phyloP scores from a whole-genome alignment of 2,888 invertebrate species.

The Flabesymbios commensalis region DNA sequence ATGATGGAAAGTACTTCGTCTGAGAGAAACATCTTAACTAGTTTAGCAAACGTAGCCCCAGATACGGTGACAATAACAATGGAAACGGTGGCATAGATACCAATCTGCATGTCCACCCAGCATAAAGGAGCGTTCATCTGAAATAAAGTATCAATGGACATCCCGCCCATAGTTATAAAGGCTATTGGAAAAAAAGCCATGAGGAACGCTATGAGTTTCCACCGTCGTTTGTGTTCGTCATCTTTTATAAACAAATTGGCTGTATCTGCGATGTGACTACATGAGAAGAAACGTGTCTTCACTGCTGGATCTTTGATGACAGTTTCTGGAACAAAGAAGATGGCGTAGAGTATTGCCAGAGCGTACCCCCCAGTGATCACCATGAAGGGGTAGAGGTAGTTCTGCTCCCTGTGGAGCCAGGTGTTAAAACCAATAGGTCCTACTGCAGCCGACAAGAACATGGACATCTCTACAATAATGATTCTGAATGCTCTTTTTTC shows the following conservation, averaged over 20 bases:
- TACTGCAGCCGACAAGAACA: constrained; percentile 14
- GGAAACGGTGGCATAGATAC: constrained; percentile 1
- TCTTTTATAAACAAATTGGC: constrained; percentile 4
- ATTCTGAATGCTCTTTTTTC: constrained; percentile 18
- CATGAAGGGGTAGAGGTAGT: constrained; percentile 15
- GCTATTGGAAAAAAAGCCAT: constrained; percentile 14
- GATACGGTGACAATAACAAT: constrained; percentile 1
- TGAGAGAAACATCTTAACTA: constrained; percentile 5
- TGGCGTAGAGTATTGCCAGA: constrained; percentile 16
- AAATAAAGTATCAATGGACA: constrained; percentile 5
- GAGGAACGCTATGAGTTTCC: constrained; percentile 13
- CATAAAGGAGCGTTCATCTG: constrained; percentile 22
- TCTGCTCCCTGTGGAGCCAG: constrained; percentile 6
- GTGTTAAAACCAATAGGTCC: constrained; percentile 12
- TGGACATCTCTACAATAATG: constrained; percentile 17
- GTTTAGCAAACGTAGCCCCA: background rate
- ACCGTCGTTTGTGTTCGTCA: background rate
- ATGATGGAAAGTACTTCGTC: constrained; percentile 13
- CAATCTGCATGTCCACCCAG: constrained; percentile 10
- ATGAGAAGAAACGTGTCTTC: constrained; percentile 11
- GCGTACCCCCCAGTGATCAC: background rate
- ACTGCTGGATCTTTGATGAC: constrained; percentile 1
- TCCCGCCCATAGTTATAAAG: background rate
- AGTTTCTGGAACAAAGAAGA: constrained; percentile 23
- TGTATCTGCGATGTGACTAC: constrained; percentile 2